Percentiles rank a stretch among this genome's conserved stretches.
Conservation (phyloP, 1,140 invertebrate genomes). For the Zelostemma sp. region DNA sequence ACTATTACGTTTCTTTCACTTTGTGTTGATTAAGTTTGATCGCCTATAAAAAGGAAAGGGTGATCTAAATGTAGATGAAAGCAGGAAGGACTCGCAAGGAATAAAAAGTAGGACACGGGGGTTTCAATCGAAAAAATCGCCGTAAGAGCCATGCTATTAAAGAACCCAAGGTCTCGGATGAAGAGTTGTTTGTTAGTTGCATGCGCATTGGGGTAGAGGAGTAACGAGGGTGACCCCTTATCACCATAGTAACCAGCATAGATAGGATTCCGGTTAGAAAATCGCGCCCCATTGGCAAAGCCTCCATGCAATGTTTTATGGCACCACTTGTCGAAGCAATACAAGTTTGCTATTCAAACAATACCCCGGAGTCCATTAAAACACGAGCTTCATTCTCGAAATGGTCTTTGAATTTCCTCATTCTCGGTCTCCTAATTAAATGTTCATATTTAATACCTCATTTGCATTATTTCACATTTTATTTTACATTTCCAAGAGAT, state of each 20-base stretch:
- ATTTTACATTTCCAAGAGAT: too few species aligned
- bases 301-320: background rate
- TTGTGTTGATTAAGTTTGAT: too few species aligned
- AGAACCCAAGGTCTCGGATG: background rate
- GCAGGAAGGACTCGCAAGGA: background rate
- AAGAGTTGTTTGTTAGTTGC: conserved; percentile 2
- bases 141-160: background rate
- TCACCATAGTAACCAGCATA: conserved; percentile 5
- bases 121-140: conserved; percentile 7
- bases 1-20: too few species aligned
- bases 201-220: conserved; percentile 4
- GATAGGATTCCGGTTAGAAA: conserved; percentile 11
- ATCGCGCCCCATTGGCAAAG: background rate
- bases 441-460: background rate
- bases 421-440: too few species aligned
- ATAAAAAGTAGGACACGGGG: conserved; percentile 3
- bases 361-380: background rate
- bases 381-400: too few species aligned
- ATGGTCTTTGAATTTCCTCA: too few species aligned
- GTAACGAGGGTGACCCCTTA: conserved; percentile 6
- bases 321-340: conserved; percentile 1
- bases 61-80: too few species aligned
- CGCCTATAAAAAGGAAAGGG: too few species aligned
- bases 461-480: background rate
- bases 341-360: background rate